Conservation (phyloP, 2,113 vertebrate species). For the Rhea pennata region DNA sequence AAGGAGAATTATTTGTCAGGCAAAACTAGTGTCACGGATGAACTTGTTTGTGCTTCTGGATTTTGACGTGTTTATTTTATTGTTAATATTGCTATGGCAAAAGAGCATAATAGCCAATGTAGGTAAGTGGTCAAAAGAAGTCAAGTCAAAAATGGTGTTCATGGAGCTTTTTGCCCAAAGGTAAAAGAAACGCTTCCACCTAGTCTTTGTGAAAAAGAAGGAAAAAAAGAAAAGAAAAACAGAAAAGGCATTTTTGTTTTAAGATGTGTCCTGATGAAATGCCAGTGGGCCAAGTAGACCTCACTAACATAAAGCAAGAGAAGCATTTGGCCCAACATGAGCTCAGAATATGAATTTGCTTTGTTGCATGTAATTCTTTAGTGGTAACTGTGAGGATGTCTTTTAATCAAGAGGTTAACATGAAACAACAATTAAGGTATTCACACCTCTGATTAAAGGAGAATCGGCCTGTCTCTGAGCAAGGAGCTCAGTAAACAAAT, state of each 20-base stretch:
- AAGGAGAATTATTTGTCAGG: slow-evolving; percentile 54
- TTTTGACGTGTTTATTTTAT: slow-evolving; percentile 58
- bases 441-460: slow-evolving; percentile 73
- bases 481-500: slow-evolving; percentile 56
- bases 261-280: background rate
- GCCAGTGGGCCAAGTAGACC: background rate
- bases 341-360: background rate
- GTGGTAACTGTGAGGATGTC: background rate
- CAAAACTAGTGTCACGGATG: slow-evolving; percentile 50
- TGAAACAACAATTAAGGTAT: slow-evolving; percentile 54
- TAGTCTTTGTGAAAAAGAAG: background rate
- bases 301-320: background rate
- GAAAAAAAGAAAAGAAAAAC: background rate
- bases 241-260: background rate
- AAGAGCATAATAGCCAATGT: background rate
- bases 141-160: slow-evolving; percentile 17
- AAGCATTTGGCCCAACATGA: background rate
- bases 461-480: slow-evolving; percentile 30
- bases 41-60: slow-evolving; percentile 67
- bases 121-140: slow-evolving; percentile 35
- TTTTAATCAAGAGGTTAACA: slow-evolving; percentile 61
- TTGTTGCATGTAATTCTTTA: background rate
- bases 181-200: background rate
- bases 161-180: slow-evolving; percentile 24
- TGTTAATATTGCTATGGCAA: slow-evolving; percentile 23